These are phyloP conservation scores for Lophotis ruficrista DNA, from an alignment of 2,113 vertebrate species.

Conservation along the genomic window DNA sequence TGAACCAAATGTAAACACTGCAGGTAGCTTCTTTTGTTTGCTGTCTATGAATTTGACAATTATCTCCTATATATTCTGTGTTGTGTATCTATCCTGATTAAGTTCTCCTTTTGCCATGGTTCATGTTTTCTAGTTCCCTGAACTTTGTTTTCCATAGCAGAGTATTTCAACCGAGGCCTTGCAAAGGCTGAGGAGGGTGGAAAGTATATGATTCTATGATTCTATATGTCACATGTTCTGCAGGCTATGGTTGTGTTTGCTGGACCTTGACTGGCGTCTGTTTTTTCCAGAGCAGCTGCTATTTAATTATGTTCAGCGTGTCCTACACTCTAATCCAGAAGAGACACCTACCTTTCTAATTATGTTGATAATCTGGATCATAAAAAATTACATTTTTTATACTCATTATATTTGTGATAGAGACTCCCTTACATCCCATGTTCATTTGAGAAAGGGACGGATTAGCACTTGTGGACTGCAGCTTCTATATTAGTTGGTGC, in stretches of 20 bases:
- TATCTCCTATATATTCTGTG: not conserved
- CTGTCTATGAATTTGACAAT: not conserved
- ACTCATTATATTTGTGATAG: not conserved
- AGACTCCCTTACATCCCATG: not conserved
- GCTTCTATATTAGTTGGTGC: not conserved
- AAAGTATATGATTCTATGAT: not conserved
- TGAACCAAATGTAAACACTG: not conserved
- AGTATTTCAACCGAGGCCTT: not conserved
- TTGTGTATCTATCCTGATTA: not conserved
- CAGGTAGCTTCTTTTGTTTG: not conserved
- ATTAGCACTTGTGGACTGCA: not conserved
- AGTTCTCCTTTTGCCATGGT: not conserved
- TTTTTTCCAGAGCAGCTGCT: not conserved
- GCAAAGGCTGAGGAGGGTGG: not conserved
- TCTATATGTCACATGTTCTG: not conserved
- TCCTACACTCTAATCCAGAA: not conserved
- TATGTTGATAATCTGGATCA: not conserved
- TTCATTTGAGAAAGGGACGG: not conserved
- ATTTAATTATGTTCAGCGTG: not conserved
- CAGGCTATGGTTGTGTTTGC: not conserved
- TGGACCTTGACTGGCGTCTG: not conserved
- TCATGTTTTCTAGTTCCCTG: not conserved
- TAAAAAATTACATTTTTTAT: not conserved
- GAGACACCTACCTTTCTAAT: not conserved
- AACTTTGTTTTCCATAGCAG: not conserved